Evolutionary conservation across 2,113 vertebrate species (phyloP), one percentile per base, ranked within the genome.

Genomic region (Apaloderma vittatum): DNA sequence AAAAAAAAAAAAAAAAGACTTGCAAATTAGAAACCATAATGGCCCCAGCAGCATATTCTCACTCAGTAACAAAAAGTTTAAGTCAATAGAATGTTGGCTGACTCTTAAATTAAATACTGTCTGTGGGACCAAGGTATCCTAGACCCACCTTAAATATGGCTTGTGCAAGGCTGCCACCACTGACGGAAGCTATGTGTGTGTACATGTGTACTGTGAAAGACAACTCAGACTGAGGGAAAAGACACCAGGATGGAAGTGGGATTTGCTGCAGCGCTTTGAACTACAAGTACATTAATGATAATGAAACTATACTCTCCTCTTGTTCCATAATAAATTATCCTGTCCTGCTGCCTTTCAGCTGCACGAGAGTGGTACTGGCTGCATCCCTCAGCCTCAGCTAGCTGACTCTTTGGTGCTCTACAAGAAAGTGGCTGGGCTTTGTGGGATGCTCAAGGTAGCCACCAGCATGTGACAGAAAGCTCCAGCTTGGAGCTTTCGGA

Each of bases 331-430:
- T 24, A 52, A 76, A 36, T 71, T 29, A 63, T 16, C 13, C 8
- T 11, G 7, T 63, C 26, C 58, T 43, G n/a, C 73, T 61, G 51
- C 48, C 32, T 85, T 68, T 58, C 27, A 54, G 36, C 66, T 36
- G 8, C 13, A 59, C 3, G 3, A 21, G 29, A 36, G 9, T 1
- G 5, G 36, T 15, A 24, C 7, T 11, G 18, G 2, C 8, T 7
- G 32, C 18, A n/a, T 9, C 46, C n/a, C 12, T 21, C 7, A 23
- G 20, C 29, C 40, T 61, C 52, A 36, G 32, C 8, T 29, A 7
- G 3, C 61, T 67, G 48, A 6, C 20, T 57, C 15, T 49, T 55
- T 8, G 2, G 0, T 32, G 55, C 54, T 59, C 46, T 8, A 3
- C 15, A 55, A 40, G 18, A 12, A 58, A 36, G n/a, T 3, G 3